Base-by-base conservation (phyloP, 2,113 vertebrate species). In the Pseudopipra pipra region DNA sequence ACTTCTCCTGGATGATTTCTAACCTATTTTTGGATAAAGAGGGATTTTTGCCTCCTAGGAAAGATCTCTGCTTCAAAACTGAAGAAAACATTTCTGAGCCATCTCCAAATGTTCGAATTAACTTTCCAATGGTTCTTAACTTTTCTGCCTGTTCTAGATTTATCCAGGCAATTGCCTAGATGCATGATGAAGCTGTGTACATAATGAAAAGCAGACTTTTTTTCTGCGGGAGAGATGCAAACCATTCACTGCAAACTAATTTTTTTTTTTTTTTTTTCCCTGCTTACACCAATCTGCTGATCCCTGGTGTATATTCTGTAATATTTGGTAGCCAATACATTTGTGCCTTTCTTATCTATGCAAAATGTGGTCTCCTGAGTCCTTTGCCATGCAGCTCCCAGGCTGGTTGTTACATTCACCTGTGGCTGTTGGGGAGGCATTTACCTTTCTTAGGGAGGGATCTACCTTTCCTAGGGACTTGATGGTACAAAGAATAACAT, bases 1-100 rank as follows among this genome's bases (percentile, higher is more conserved):
- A 1, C 72, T 86, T 95, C 80, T 95, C 55, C 85, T 74, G 89
- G 24, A 63, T 85, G 52, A 52, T 84, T 93, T 95, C 87, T 75
- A 90, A 78, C 83, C 56, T 90, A 59, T 90, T 95, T 95, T 93
- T 79, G 79, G 72, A 80, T 66, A 21, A 90, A 88, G 79, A 70
- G 31, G 14, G 39, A 39, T 83, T 94, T 76, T 93, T 5, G 1
- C 54, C 72, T 67, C 2, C 16, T 39, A 51, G 63, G 56, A 71
- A 90, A 52, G 35, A 65, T 25, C 22, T 78, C 58, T n/a, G 11
- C 51, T 94, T 86, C 79, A 76, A 84, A 91, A 63, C 39, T 27
- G 27, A 39, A 72, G 70, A 75, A 91, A 83, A 44, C 54, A 44
- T 63, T 80, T 87, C 81, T 81, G 39, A 92, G 39, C 67, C 19